Percentiles rank a stretch among this genome's conserved stretches.
Evolutionary conservation across 2,113 vertebrate species (phyloP).

Genomic region (Sphyrna mokarran): DNA sequence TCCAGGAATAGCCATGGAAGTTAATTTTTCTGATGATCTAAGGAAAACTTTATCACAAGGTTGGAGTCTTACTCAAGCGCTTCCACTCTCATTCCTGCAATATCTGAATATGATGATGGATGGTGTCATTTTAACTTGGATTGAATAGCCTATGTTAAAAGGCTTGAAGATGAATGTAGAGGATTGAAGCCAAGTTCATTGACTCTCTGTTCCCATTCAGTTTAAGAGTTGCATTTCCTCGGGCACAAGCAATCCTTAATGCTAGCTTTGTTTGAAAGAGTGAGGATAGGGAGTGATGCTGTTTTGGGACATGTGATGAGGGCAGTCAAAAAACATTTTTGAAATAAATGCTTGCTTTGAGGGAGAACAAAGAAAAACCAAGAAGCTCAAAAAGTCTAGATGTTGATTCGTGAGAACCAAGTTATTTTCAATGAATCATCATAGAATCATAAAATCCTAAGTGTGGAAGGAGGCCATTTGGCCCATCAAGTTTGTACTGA

Average conservation of each 20-base stretch:
- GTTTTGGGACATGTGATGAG: neutral
- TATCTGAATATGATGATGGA: neutral
- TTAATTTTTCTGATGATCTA: neutral
- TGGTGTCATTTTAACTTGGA: neutral
- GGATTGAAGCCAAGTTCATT: neutral
- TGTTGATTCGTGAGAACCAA: neutral
- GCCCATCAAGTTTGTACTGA: no score
- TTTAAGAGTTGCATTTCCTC: neutral
- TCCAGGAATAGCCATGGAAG: neutral
- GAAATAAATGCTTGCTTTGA: neutral
- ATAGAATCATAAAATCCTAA: no score
- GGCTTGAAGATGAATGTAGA: neutral
- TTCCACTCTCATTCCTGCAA: neutral
- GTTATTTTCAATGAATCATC: neutral
- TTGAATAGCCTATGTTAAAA: neutral
- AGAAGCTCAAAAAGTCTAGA: neutral
- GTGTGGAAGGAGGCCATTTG: no score
- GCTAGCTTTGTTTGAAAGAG: no score
- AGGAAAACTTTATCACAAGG: neutral
- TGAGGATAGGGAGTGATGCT: no score
- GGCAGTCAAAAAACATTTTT: neutral
- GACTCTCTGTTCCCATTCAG: neutral
- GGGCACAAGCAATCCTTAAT: no score
- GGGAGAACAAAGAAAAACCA: neutral
- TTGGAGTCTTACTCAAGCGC: neutral